Evolutionary conservation across 2,888 invertebrate species (phyloP), one percentile per base, ranked within the genome.

Genomic region (Paralinhomoeus sp.): DNA sequence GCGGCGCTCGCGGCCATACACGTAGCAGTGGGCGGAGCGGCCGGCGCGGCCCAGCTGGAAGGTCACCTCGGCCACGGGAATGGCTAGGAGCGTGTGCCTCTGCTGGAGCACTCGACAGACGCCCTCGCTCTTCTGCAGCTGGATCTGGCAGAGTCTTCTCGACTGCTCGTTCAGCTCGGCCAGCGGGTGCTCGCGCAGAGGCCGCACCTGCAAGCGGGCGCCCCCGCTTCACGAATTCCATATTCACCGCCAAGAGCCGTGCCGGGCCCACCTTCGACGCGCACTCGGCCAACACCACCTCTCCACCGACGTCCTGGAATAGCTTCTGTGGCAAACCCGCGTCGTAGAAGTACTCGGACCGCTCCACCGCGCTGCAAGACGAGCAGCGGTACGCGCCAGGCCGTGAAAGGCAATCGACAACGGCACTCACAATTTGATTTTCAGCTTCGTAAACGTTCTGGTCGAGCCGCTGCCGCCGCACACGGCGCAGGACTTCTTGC

Each of bases 131-230:
- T 55, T 57, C 41, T 55, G 52, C 37, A 57, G 47, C 42, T 61
- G 60, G 41, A 54, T 52, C 2, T 55, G 55, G 39, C 57, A 57
- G 34, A 57, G 51, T 23, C 51, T 48, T 27, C 51, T 51, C 33
- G 57, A 57, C 37, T 52, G 49, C n/a, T 58, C 56, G 48, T 61
- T 59, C 24, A 60, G 52, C 24, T 57, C 57, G 24, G 50, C 50
- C 24, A 57, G 40, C 5, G 54, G 54, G 42, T 54, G 55, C 37
- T 52, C 53, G 15, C 51, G 48, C 23, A 61, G 51, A 3, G 60
- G 60, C 15, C 51, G 46, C 3, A 60, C 55, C 60, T 58, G 47
- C 40, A 3, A 37, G 9, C 3, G 22, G 22, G 37, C 20, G 22
- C 13, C 12, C 7, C 7, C 12, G 12, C 5, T 27, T 27, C 7